Conservation (phyloP, 2,113 vertebrate genomes). For the Chinchilla lanigera region DNA sequence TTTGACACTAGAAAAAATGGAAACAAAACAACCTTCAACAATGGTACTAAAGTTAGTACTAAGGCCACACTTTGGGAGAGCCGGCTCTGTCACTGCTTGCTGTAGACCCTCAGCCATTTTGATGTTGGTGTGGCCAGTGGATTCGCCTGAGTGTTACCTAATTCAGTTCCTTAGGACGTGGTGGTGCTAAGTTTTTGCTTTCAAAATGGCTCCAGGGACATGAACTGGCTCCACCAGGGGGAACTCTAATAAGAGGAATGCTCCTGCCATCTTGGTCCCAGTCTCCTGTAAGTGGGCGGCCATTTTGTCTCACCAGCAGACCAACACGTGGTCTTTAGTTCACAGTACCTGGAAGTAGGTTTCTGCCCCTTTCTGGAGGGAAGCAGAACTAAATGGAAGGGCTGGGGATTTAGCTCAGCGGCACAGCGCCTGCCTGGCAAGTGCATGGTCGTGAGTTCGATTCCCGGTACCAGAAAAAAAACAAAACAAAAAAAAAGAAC, state of each 20-base stretch:
- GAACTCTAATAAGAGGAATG: background rate
- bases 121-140: background rate
- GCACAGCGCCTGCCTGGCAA: too few species aligned
- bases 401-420: too few species aligned
- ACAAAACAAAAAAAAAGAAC: too few species aligned
- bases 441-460: too few species aligned
- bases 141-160: background rate
- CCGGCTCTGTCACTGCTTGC: background rate
- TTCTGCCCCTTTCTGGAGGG: background rate
- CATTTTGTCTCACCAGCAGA: slow-evolving; percentile 36
- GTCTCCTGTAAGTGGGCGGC: too few species aligned
- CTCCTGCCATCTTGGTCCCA: background rate
- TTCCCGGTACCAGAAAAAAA: too few species aligned
- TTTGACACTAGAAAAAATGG: slow-evolving; percentile 54
- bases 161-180: background rate
- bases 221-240: background rate
- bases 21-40: slow-evolving; percentile 31
- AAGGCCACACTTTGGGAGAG: background rate
- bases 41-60: slow-evolving; percentile 38
- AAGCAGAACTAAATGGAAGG: background rate
- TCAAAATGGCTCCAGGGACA: background rate
- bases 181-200: background rate
- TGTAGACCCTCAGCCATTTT: background rate
- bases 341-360: background rate
- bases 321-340: background rate